A percentile compares a stretch with the other conserved stretches of the same genome.
phyloP scores from a whole-genome alignment of 2,113 vertebrate genomes.

The Brevimyrus niger region DNA sequence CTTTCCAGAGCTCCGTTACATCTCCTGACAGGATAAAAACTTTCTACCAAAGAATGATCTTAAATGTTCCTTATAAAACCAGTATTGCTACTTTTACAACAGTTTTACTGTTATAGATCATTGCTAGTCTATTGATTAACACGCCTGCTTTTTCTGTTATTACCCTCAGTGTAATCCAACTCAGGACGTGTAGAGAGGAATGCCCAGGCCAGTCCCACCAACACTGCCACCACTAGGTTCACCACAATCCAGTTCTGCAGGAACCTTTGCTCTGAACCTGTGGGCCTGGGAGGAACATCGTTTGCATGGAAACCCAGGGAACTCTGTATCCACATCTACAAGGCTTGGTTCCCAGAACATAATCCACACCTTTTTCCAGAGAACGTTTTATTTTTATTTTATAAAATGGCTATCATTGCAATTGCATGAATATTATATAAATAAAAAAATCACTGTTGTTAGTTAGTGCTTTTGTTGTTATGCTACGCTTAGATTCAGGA shows the following conservation, averaged over 20 bases:
- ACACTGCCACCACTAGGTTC: slow-evolving; percentile 82
- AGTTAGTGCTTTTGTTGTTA: neutral
- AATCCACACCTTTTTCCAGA: neutral
- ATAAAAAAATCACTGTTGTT: neutral
- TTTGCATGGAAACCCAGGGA: neutral
- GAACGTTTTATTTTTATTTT: neutral
- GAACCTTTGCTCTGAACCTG: slow-evolving; percentile 67
- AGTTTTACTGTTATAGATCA: neutral
- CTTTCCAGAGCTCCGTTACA: neutral
- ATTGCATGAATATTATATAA: neutral
- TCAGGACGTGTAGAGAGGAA: slow-evolving; percentile 72
- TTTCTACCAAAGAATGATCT: neutral
- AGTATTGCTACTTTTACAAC: neutral
- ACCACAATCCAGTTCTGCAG: slow-evolving; percentile 84
- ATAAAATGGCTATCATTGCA: neutral
- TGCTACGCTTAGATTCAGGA: neutral
- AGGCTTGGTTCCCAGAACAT: neutral
- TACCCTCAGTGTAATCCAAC: slow-evolving; percentile 82
- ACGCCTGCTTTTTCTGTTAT: slow-evolving; percentile 7
- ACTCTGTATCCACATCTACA: neutral
- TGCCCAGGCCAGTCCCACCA: slow-evolving; percentile 85
- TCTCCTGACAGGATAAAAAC: neutral
- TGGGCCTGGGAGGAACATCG: slow-evolving; percentile 52
- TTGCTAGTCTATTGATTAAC: neutral
- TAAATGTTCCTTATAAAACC: neutral